Base-by-base conservation (phyloP, 2,797 vertebrate species). In the Chaetodon trifasciatus region DNA sequence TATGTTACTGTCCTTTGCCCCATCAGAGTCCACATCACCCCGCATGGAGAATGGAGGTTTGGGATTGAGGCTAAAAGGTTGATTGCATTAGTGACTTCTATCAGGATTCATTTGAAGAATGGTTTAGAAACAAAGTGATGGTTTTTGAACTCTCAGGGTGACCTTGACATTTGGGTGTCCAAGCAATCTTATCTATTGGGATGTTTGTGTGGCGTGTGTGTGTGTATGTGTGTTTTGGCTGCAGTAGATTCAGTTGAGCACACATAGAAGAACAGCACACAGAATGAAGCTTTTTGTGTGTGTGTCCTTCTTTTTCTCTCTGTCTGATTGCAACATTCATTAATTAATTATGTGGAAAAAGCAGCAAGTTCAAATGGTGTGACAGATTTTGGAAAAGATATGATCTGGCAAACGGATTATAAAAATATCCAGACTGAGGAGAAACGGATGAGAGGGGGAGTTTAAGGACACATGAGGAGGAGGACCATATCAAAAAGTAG, bases 61-160 rank as follows among this genome's bases (percentile, higher is more conserved):
- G 83, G 86, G 81, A 90, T 86, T 88, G 89, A 87, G 89, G 89
- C 82, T 77, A 79, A 91, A 91, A 92, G 92, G 92, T 91, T 93
- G 89, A 93, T 92, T 90, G 88, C 79, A 90, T 94, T 93, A 92
- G 91, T 84, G 89, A 89, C 90, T 92, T 91, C 89, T 90, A 90
- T 93, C 91, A 88, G 90, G 91, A 90, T 91, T 92, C 87, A 92
- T 93, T 92, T 93, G 84, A 88, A 72, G 78, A 78, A 44, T 68
- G 72, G 80, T 91, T 90, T 84, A 70, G 85, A 92, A 92, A 89
- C 89, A 89, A 93, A 93, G 85, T 90, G 90, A 89, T 89, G 90
- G 58, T 88, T 91, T 90, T 88, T 92, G 84, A 91, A 91, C 92
- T 89, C 70, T 76, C 83, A 72, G 79, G 83, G 57, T 88, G 86